phyloP scores from a whole-genome alignment of 1,140 invertebrate genomes.

The Arctopsyche grandis region DNA sequence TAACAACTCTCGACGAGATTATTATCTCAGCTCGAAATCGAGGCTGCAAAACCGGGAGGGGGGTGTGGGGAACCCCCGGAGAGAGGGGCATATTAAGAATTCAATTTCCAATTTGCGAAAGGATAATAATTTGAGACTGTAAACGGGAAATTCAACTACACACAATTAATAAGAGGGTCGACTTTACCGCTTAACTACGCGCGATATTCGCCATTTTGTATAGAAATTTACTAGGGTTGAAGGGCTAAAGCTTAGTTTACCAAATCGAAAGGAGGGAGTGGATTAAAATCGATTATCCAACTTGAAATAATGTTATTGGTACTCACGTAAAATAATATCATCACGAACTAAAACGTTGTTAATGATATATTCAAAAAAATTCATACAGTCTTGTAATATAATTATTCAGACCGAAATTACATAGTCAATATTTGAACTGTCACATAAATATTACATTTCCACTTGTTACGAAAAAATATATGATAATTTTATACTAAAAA shows the following conservation, averaged over 20 bases:
- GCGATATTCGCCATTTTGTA: neutral
- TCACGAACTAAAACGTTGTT: no score
- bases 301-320: neutral
- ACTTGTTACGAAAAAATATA: no score
- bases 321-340: neutral
- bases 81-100: constrained; percentile 17
- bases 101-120: constrained; percentile 36
- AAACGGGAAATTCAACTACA: constrained; percentile 24
- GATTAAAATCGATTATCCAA: neutral
- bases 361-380: no score
- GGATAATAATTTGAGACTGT: constrained; percentile 36
- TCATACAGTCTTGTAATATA: no score
- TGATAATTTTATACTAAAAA: no score
- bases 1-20: constrained; percentile 13
- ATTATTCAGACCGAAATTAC: no score
- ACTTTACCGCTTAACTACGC: neutral
- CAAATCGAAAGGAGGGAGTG: neutral
- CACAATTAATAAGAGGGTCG: constrained; percentile 6
- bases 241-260: neutral
- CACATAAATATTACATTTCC: no score
- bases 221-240: neutral
- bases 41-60: neutral
- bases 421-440: no score
- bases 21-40: constrained; percentile 21
- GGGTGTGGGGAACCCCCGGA: neutral